Base-by-base conservation (phyloP, 1,140 invertebrate genomes). In the Trichonephila clavipes region DNA sequence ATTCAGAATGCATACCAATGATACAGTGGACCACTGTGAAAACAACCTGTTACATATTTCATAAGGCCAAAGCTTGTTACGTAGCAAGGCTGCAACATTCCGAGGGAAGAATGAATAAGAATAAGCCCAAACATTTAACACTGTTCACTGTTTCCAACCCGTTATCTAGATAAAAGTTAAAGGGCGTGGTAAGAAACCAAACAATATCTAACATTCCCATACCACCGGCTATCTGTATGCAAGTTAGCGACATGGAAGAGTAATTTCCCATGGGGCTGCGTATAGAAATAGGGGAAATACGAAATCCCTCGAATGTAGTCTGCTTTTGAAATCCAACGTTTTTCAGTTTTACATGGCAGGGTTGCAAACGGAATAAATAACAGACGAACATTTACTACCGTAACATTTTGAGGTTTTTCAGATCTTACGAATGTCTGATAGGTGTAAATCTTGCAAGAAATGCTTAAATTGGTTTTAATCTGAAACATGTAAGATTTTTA, bases 21-120 rank as follows among this genome's bases (percentile, higher is more conserved):
- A 64, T 91, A 62, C 28, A 7, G n/a, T 21, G 28, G 34, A 51
- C 40, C 81, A 7, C 88, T 40, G 40, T 81, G 69, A 62, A 91
- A 82, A 85, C 77, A 91, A 91, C 58, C 90, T 85, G 81, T 92
- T 92, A 83, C 90, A 92, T 92, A 92, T 92, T 92, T 92, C 81
- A 92, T 92, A 92, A 92, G 81, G 81, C 77, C 81, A 66, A 24
- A 85, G 34, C 77, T 92, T 82, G 77, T 92, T 85, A 85, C 34
- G 69, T 12, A 81, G n/a, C n/a, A 77, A 24, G 64, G 81, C 44
- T 66, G 34, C 19, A 85, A 92, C 24, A 72, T 81, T 83, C 81
- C 34, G 90, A 10, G 59, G 21, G 81, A 40, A 66, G 82, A 85
- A 85, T 66, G 77, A 92, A 85, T 85, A 92, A 92, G 61, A 92